Percentiles rank a stretch among this genome's conserved stretches.
Conservation (phyloP, 2,113 vertebrate genomes). For the Parus major region DNA sequence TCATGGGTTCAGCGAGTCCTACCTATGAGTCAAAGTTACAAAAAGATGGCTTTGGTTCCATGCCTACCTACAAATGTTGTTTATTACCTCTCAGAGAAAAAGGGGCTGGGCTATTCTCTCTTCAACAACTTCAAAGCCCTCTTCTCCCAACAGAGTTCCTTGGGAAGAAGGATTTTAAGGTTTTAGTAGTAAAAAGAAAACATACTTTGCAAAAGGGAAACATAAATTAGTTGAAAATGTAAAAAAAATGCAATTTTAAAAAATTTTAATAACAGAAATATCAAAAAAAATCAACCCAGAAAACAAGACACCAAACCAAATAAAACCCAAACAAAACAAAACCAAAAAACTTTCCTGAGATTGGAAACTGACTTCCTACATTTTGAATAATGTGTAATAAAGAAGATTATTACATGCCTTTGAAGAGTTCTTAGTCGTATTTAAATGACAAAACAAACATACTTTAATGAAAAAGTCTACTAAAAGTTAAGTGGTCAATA, state of each 20-base stretch:
- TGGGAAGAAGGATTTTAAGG: neutral
- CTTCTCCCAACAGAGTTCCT: neutral
- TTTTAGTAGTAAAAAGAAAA: neutral
- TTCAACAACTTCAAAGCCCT: neutral
- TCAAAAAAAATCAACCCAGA: neutral
- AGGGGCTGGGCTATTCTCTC: neutral
- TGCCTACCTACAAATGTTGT: neutral
- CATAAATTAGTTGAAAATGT: neutral
- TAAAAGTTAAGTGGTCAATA: neutral
- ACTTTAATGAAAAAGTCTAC: neutral
- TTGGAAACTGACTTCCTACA: neutral
- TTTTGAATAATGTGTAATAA: neutral
- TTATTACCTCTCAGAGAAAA: neutral
- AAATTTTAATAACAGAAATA: neutral
- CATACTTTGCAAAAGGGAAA: neutral
- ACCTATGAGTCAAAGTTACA: neutral
- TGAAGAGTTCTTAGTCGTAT: neutral
- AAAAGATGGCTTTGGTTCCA: neutral
- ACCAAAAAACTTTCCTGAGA: neutral
- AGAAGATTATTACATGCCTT: neutral
- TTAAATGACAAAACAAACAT: neutral
- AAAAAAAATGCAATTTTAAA: neutral
- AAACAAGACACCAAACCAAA: neutral
- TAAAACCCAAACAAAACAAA: rapidly evolving
- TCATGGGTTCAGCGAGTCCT: neutral